Percentiles rank a stretch among this genome's conserved stretches.
Evolutionary conservation across 2,797 vertebrate species (phyloP).

Genomic region (Distichodus sexfasciatus): DNA sequence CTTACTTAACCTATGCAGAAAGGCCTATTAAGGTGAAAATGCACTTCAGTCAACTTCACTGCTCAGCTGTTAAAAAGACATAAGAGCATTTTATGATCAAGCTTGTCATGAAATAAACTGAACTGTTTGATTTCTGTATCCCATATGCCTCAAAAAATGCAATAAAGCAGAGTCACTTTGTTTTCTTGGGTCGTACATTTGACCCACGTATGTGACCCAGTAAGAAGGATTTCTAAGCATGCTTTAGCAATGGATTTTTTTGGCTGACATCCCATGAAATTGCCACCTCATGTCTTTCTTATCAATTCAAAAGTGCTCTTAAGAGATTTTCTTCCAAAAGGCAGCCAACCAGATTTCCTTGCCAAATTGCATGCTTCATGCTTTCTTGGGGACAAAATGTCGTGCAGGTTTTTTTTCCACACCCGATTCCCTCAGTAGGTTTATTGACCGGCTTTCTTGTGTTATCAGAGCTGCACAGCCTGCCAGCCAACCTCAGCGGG

Average conservation of each 20-base stretch:
- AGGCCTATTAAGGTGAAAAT: too few relatives aligned
- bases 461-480: constrained; percentile 54
- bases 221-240: constrained; percentile 41
- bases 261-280: constrained; percentile 76
- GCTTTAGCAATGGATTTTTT: constrained; percentile 65
- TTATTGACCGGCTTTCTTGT: constrained; percentile 49
- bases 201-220: constrained; percentile 26
- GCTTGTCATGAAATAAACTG: too few relatives aligned
- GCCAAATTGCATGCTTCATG: constrained; percentile 50
- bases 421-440: constrained; percentile 38
- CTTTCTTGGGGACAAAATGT: constrained; percentile 48
- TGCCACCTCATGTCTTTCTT: constrained; percentile 76
- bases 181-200: constrained; percentile 17
- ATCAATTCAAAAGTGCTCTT: constrained; percentile 57
- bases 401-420: constrained; percentile 32
- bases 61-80: neutral
- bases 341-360: constrained; percentile 40
- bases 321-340: constrained; percentile 48
- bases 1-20: too few relatives aligned
- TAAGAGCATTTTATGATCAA: neutral
- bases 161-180: too few relatives aligned
- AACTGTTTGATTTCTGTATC: neutral
- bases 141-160: too few relatives aligned
- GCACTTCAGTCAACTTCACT: constrained; percentile 12
- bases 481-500: constrained; percentile 43